Percentiles rank a stretch among this genome's conserved stretches.
Evolutionary conservation across 1,140 invertebrate species (phyloP).

Genomic region (Aphis gossypii): DNA sequence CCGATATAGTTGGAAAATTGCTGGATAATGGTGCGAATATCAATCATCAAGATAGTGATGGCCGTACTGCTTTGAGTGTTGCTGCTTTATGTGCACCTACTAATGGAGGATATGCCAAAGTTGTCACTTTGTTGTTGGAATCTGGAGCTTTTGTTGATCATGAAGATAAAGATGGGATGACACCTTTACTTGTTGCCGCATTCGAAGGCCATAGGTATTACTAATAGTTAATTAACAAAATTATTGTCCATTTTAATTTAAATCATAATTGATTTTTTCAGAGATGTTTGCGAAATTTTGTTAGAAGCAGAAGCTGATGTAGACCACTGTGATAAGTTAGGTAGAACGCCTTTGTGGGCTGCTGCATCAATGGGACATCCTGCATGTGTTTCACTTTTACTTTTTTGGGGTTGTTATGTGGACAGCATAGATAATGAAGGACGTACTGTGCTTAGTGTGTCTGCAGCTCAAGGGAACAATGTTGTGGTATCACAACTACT

Average conservation of each 20-base stretch:
- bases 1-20: conserved; percentile 87
- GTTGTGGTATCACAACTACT: conserved; percentile 88
- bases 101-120: conserved; percentile 77
- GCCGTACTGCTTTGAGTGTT: conserved; percentile 88
- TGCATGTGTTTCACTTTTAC: conserved; percentile 77
- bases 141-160: conserved; percentile 86
- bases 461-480: conserved; percentile 82
- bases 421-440: conserved; percentile 91
- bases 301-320: conserved; percentile 87
- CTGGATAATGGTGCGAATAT: conserved; percentile 86
- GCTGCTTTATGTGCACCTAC: conserved; percentile 90
- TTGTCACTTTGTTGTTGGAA: conserved; percentile 80
- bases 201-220: conserved; percentile 87
- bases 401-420: conserved; percentile 90
- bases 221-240: neutral
- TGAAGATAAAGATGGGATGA: conserved; percentile 91
- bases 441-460: conserved; percentile 85
- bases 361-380: conserved; percentile 87
- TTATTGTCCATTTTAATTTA: neutral
- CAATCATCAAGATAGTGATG: conserved; percentile 88
- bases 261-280: conserved; percentile 60
- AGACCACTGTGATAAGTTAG: conserved; percentile 81
- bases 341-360: conserved; percentile 81
- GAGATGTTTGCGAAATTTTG: conserved; percentile 82
- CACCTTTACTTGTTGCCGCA: conserved; percentile 89